Evolutionary conservation across 1,140 invertebrate genomes (phyloP), one percentile per base, ranked within the genome.

Genomic region (Harpegnathos saltator): DNA sequence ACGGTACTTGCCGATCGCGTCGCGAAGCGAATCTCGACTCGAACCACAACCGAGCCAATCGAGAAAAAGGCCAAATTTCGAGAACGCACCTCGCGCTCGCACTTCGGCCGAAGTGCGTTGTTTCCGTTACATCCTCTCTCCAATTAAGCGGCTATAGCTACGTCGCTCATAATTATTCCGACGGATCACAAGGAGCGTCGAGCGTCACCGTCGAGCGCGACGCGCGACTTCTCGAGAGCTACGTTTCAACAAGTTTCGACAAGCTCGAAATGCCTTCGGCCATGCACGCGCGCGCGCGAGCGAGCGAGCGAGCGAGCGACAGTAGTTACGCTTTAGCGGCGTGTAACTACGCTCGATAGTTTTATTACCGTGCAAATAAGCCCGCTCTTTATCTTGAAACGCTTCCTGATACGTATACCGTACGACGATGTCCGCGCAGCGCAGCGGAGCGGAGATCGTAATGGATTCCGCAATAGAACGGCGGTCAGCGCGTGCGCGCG

Each of bases 331-430:
- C 72, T 59, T 22, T n/a, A 17, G 58, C 26, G 11, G 44, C 56
- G 38, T 44, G 22, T 50, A 62, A 75, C 26, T 66, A 65, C 48
- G 61, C 15, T 66, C 66, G 62, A 77, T 66, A 66, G 50, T 77
- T 77, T 77, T 77, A 66, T 63, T 54, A 33, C 62, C 62, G 17
- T 77, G 59, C 48, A 77, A 77, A 66, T 62, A 26, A 66, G 48
- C 29, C n/a, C 48, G n/a, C 58, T 33, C n/a, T 77, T 77, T 77
- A 77, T 66, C 61, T 66, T 38, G 44, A 66, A 77, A 54, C 29
- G 50, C 29, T 19, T 77, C 15, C 26, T 24, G 48, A 66, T 77
- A 5, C 29, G 1, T 33, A 9, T 44, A 77, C 61, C 73, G 73
- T 77, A 58, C 48, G 61, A 24, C 15, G 61, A 24, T 9, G 48